Base-by-base conservation (phyloP, 2,113 vertebrate genomes). In the Pristiophorus japonicus region DNA sequence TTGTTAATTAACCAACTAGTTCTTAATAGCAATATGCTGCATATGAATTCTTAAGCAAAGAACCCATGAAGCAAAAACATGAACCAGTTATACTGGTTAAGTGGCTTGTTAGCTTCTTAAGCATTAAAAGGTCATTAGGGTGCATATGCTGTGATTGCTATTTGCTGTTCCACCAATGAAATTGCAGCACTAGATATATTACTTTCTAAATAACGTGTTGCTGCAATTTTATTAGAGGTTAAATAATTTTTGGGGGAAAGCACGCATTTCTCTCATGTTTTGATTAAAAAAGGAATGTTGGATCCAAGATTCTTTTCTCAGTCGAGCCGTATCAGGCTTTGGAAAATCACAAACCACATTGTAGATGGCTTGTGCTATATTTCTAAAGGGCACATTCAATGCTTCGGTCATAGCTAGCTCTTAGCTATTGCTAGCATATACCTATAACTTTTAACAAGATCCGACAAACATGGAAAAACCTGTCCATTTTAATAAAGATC, bases 391-490 rank as follows among this genome's bases (percentile, higher is more conserved):
- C 34, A 70, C 67, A 2, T 70, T 70, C 20, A 27, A 30, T 73
- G 45, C 14, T 70, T 47, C 14, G 24, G 42, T 30, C 62, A 94
- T 65, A 67, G 63, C 42, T 94, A 93, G 62, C 90, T 93, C 65
- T 94, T 94, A 94, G 92, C 20, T 24, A 70, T 42, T 70, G 11
- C 93, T 6, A 47, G 63, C 63, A 73, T 51, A 70, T 47, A 70
- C 12, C 10, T 93, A 65, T 65, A 93, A 66, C 59, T 70, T 70
- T 59, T 70, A 94, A 94, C 45, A 70, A 73, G 93, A 94, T 16
- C 24, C 3, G 93, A 94, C 65, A 94, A 94, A 94, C 93, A 94
- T 10, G 47, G 42, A 45, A 94, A 70, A 94, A 94, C 47, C 42
- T 94, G 93, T 70, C 93, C 1, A 51, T 51, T 94, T 70, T 34